Conservation (phyloP, 2,113 vertebrate species). For the Rana temporaria region DNA sequence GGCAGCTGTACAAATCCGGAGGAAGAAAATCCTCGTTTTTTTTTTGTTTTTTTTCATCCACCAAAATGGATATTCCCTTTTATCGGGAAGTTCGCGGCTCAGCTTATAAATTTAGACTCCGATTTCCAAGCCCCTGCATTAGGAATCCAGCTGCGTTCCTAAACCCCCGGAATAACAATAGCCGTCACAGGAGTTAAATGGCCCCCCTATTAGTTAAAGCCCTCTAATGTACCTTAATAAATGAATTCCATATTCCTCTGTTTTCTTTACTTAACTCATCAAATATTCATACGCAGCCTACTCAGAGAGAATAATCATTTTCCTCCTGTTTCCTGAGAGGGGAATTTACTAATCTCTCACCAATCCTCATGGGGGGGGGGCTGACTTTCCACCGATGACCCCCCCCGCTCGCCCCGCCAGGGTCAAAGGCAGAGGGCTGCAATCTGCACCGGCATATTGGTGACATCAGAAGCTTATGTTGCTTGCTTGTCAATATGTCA, state of each 20-base stretch:
- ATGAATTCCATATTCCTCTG: slow-evolving; percentile 38
- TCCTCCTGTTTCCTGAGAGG: slow-evolving; percentile 39
- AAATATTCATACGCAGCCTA: slow-evolving; percentile 46
- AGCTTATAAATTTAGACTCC: background rate
- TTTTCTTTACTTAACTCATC: slow-evolving; percentile 47
- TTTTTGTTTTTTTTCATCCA: too few species aligned
- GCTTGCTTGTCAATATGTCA: slow-evolving; percentile 67
- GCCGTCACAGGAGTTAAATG: slow-evolving; percentile 12
- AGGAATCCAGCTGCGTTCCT: background rate
- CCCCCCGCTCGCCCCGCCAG: too few species aligned
- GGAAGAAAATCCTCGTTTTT: too few species aligned
- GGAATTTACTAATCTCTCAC: slow-evolving; percentile 44
- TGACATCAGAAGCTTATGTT: slow-evolving; percentile 61
- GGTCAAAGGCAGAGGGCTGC: slow-evolving; percentile 26
- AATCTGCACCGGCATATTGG: slow-evolving; percentile 55
- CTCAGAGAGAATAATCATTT: slow-evolving; percentile 44
- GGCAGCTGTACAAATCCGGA: too few species aligned
- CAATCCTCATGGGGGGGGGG: slow-evolving; percentile 1
- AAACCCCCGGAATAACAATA: slow-evolving; percentile 7
- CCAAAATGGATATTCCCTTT: too few species aligned
- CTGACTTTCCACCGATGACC: slow-evolving; percentile 33
- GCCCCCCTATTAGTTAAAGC: background rate
- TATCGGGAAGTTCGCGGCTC: too few species aligned
- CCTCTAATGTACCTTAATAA: slow-evolving; percentile 27
- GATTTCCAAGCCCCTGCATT: background rate